These are phyloP conservation scores for Melanotaenia nigrans DNA, from an alignment of 2,797 vertebrate genomes.

Conservation along the genomic window DNA sequence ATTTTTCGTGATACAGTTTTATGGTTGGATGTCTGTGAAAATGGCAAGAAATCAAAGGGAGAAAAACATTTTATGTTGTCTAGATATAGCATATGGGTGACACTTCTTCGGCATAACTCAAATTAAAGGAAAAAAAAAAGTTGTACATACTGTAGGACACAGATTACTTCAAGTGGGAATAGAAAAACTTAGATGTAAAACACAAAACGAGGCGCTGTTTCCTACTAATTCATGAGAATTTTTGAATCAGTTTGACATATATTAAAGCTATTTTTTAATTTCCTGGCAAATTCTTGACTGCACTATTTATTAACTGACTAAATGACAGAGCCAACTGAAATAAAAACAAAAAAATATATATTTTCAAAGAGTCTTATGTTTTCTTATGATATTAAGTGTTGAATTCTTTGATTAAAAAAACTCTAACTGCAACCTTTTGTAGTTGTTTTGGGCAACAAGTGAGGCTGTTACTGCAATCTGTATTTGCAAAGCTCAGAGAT, in stretches of 20 bases:
- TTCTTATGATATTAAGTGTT: not conserved
- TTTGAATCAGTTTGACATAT: not conserved
- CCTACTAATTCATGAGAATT: not conserved
- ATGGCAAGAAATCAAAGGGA: not conserved
- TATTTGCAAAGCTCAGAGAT: too few relatives aligned
- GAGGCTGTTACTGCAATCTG: too few relatives aligned
- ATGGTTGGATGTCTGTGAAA: not conserved
- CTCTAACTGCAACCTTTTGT: too few relatives aligned
- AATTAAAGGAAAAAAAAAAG: not conserved
- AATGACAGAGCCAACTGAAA: not conserved
- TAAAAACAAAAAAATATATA: not conserved
- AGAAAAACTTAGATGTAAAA: not conserved
- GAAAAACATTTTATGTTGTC: not conserved
- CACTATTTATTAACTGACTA: not conserved
- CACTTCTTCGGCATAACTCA: not conserved
- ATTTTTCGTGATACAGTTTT: too few relatives aligned
- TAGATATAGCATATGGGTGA: not conserved
- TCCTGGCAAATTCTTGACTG: not conserved
- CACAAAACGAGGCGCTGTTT: not conserved
- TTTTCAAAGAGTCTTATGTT: not conserved
- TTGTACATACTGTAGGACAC: conserved; percentile 3
- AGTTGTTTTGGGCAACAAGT: too few relatives aligned
- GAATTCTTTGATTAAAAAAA: not conserved
- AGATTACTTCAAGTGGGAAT: not conserved
- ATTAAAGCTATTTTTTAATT: not conserved